Conservation (phyloP, 2,113 vertebrate genomes). For the Pholis gunnellus region DNA sequence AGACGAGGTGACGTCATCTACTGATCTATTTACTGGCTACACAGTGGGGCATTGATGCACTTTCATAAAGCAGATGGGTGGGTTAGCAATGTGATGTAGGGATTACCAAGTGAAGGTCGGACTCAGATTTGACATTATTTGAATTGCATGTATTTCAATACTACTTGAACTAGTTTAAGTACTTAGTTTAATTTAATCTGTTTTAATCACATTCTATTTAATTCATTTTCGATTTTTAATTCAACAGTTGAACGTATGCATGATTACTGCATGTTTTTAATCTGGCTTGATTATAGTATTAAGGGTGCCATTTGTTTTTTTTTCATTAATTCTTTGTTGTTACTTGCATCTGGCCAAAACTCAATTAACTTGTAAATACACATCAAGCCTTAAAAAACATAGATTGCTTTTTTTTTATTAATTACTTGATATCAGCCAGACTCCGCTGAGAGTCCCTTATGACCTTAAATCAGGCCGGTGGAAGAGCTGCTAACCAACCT, state of each 20-base stretch:
- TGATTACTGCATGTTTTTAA: too few relatives aligned
- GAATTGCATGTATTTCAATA: too few relatives aligned
- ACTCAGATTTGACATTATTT: neutral
- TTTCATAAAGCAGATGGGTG: neutral
- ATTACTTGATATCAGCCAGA: neutral
- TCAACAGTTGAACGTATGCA: neutral
- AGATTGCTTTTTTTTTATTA: neutral
- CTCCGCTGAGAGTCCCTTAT: too few relatives aligned
- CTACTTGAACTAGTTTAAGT: too few relatives aligned
- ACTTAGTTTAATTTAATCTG: too few relatives aligned
- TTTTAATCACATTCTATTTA: neutral
- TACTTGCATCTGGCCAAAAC: neutral
- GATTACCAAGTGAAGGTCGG: too few relatives aligned
- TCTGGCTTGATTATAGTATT: neutral
- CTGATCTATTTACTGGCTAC: neutral
- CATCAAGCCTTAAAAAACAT: neutral
- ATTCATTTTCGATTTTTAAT: neutral
- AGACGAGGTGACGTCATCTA: conserved; percentile 88
- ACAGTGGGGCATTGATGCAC: too few relatives aligned
- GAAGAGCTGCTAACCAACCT: neutral
- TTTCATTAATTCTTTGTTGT: neutral
- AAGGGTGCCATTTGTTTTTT: neutral
- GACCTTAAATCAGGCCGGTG: too few relatives aligned
- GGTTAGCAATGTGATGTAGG: too few relatives aligned
- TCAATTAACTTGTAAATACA: neutral